Conservation (phyloP, 2,113 vertebrate species). For the Myocastor coypus region DNA sequence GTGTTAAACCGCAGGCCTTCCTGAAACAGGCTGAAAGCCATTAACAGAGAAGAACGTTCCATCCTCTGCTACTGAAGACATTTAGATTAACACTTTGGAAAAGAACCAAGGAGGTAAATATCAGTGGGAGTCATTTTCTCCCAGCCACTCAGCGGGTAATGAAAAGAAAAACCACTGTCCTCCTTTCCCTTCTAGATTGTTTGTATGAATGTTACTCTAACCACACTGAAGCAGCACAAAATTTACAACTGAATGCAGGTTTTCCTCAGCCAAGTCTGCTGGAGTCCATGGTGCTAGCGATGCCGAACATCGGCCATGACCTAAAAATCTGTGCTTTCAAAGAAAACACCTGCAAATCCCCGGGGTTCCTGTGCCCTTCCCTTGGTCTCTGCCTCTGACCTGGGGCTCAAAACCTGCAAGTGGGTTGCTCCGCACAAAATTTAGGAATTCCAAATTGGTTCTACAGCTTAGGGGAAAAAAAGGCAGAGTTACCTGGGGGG, state of each 20-base stretch:
- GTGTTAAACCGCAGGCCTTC: conserved; percentile 44
- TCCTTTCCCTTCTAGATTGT: neutral
- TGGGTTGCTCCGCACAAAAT: conserved; percentile 58
- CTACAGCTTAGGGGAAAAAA: conserved; percentile 65
- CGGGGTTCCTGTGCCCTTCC: neutral
- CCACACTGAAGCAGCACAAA: neutral
- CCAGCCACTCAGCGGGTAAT: neutral
- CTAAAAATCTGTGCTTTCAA: conserved; percentile 23
- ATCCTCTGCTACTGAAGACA: conserved; percentile 25
- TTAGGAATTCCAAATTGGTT: conserved; percentile 61
- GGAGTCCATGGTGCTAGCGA: neutral
- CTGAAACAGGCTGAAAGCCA: conserved; percentile 52
- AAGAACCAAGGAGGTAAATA: conserved; percentile 17
- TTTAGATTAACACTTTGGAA: conserved; percentile 59
- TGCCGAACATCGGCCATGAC: neutral
- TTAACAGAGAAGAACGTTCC: conserved; percentile 43
- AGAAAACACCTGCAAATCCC: neutral
- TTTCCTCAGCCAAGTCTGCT: neutral
- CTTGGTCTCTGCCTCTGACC: neutral
- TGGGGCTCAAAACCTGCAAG: conserved; percentile 43
- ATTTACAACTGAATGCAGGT: neutral
- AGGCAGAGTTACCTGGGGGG: conserved; percentile 51
- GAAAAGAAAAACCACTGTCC: neutral
- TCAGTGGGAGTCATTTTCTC: neutral
- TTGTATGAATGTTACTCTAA: neutral